These are phyloP conservation scores for Arvicola amphibius DNA, from an alignment of 2,797 vertebrate genomes.

Conservation along the genomic window DNA sequence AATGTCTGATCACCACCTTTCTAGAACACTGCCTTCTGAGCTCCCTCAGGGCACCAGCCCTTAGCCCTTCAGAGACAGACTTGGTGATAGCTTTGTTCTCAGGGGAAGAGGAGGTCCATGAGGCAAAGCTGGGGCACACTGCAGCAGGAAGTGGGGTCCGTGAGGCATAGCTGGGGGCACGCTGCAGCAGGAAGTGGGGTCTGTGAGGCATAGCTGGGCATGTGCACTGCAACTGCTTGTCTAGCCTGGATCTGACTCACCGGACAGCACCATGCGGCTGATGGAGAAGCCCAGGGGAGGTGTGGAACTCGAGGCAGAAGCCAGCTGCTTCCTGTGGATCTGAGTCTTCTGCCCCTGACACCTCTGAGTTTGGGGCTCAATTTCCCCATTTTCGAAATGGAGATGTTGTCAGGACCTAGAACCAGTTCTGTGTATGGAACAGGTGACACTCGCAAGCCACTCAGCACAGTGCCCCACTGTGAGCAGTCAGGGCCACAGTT, in stretches of 20 bases:
- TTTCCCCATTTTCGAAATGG: background rate
- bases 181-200: background rate
- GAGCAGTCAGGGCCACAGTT: fast-evolving
- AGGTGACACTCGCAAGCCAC: background rate
- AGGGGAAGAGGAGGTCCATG: background rate
- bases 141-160: background rate
- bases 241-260: background rate
- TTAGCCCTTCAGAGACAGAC: background rate
- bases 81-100: background rate
- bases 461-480: fast-evolving
- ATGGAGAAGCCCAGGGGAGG: fast-evolving
- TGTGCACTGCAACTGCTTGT: no score
- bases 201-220: background rate
- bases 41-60: background rate
- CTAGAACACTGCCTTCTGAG: background rate
- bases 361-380: background rate
- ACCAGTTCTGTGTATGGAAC: background rate
- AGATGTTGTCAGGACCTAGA: fast-evolving
- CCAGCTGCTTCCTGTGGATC: background rate
- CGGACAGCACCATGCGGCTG: fast-evolving
- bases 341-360: background rate
- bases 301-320: background rate
- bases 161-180: background rate
- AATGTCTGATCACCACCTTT: background rate
- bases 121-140: no score